phyloP scores from a whole-genome alignment of 2,797 vertebrate genomes.

The Pseudomugil gertrudae region DNA sequence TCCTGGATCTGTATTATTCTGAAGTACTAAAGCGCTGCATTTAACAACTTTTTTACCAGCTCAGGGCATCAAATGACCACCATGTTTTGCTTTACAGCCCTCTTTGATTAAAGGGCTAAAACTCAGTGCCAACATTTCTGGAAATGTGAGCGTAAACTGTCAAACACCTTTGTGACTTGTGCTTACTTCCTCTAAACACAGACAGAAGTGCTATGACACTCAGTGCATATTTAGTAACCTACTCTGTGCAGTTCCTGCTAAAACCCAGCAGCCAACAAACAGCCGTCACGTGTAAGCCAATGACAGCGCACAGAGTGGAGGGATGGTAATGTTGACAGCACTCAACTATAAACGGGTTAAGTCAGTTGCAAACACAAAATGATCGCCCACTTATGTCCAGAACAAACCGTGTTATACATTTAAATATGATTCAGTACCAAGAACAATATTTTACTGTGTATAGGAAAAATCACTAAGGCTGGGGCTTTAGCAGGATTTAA shows the following conservation, averaged over 20 bases:
- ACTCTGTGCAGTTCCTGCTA: slow-evolving; percentile 15
- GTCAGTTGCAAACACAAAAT: slow-evolving; percentile 4
- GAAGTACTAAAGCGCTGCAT: not conserved
- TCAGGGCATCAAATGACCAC: too few relatives aligned
- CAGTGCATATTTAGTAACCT: not conserved
- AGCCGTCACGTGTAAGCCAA: slow-evolving; percentile 28
- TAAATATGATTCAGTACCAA: not conserved
- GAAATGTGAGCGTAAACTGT: not conserved
- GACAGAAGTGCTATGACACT: not conserved
- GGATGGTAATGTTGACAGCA: slow-evolving; percentile 14
- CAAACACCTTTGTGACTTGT: not conserved
- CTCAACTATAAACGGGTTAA: not conserved
- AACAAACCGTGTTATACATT: not conserved
- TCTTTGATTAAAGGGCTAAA: too few relatives aligned
- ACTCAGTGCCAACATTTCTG: too few relatives aligned
- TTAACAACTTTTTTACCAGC: too few relatives aligned
- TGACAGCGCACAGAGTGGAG: slow-evolving; percentile 37
- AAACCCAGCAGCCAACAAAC: slow-evolving; percentile 37
- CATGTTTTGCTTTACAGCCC: too few relatives aligned
- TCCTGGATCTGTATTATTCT: too few relatives aligned
- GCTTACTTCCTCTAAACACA: not conserved
- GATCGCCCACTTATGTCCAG: not conserved
- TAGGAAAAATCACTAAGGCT: not conserved
- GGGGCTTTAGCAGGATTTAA: not conserved
- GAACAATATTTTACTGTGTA: too few relatives aligned